phyloP scores from a whole-genome alignment of 2,113 vertebrate species.

The Carassius auratus region DNA sequence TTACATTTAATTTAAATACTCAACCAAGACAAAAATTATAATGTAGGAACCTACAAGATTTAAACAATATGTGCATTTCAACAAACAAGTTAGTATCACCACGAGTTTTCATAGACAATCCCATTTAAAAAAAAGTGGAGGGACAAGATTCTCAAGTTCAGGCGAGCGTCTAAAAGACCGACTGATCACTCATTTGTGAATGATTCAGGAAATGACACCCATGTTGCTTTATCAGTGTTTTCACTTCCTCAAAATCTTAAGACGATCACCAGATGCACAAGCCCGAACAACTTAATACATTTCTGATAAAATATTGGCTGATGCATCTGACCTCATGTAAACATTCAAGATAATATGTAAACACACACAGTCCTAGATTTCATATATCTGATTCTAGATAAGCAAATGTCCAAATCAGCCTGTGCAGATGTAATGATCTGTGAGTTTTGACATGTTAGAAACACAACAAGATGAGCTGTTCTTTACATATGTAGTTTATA shows the following conservation, averaged over 20 bases:
- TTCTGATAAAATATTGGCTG: not conserved
- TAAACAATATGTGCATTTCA: not conserved
- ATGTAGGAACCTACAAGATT: not conserved
- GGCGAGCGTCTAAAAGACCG: not conserved
- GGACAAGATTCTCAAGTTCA: slow-evolving; percentile 8
- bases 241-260: slow-evolving; percentile 30
- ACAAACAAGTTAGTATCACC: not conserved
- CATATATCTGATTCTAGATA: not conserved
- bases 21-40: not conserved
- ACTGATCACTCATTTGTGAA: not conserved
- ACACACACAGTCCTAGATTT: not conserved
- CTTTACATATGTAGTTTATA: no score
- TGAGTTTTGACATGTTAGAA: not conserved
- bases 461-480: not conserved
- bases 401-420: not conserved
- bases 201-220: slow-evolving; percentile 16
- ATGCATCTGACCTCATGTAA: not conserved
- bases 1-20: no score
- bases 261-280: not conserved
- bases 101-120: not conserved
- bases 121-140: not conserved
- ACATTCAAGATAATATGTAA: not conserved
- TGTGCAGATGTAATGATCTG: not conserved
- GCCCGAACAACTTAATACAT: not conserved
- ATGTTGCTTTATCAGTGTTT: not conserved